A percentile compares a stretch with the other conserved stretches of the same genome.
phyloP scores from a whole-genome alignment of 2,888 invertebrate genomes.

The Dasypogon diadema region DNA sequence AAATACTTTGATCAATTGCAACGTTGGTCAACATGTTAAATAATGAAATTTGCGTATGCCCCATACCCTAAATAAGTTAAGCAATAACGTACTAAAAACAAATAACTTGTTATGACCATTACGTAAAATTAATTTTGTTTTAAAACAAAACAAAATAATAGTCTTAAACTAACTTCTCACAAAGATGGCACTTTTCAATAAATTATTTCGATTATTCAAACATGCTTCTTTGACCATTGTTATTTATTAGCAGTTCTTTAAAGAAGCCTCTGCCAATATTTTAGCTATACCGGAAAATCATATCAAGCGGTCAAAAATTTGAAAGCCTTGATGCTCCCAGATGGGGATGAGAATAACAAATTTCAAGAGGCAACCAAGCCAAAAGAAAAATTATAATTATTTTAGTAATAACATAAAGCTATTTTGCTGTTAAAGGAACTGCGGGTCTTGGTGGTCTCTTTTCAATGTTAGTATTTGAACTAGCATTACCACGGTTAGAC shows the following conservation, averaged over 20 bases:
- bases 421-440: conserved; percentile 50
- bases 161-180: too few relatives aligned
- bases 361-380: conserved; percentile 51
- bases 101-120: background rate
- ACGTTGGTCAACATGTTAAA: too few relatives aligned
- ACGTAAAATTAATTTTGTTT: too few relatives aligned
- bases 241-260: conserved; percentile 9
- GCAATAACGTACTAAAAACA: background rate
- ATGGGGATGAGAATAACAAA: conserved; percentile 32
- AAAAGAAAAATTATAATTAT: conserved; percentile 34
- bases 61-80: too few relatives aligned
- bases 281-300: background rate
- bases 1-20: too few relatives aligned
- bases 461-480: conserved; percentile 19
- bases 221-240: conserved; percentile 3
- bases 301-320: conserved; percentile 21
- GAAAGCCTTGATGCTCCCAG: conserved; percentile 32
- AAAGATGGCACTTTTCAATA: background rate
- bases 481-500: conserved; percentile 28
- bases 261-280: background rate
- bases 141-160: too few relatives aligned
- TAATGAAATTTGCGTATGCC: too few relatives aligned
- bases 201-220: background rate
- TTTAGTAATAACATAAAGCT: conserved; percentile 47
- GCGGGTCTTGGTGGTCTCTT: conserved; percentile 52